Conservation (phyloP, 2,888 invertebrate species). For the Mantis religiosa region DNA sequence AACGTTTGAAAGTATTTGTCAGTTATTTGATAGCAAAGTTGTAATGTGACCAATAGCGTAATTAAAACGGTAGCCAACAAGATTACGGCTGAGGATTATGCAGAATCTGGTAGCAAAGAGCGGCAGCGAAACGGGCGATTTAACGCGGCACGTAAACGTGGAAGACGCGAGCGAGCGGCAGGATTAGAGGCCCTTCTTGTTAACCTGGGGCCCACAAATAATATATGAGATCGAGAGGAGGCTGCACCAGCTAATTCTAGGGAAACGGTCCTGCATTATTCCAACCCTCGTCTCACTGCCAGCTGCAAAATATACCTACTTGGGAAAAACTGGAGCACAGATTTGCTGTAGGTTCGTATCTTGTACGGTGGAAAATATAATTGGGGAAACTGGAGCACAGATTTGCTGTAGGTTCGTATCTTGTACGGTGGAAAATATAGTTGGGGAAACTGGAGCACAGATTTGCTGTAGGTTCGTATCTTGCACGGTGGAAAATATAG, state of each 20-base stretch:
- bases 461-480: too few relatives aligned
- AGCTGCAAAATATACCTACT: too few relatives aligned
- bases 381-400: too few relatives aligned
- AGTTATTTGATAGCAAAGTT: too few relatives aligned
- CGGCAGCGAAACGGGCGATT: background rate
- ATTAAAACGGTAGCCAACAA: background rate
- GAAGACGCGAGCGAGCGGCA: background rate
- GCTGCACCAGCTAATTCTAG: conserved; percentile 6
- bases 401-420: too few relatives aligned
- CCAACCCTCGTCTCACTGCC: conserved; percentile 13
- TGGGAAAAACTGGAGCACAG: too few relatives aligned
- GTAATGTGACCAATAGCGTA: background rate
- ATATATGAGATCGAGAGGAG: conserved; percentile 24
- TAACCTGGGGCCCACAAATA: conserved; percentile 16
- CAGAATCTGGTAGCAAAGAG: background rate
- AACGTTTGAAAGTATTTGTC: too few relatives aligned
- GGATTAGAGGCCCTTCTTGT: conserved; percentile 12
- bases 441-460: too few relatives aligned
- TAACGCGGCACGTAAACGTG: background rate
- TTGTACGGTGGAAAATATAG: too few relatives aligned
- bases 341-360: too few relatives aligned
- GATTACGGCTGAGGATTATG: background rate
- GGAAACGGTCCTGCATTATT: conserved; percentile 26
- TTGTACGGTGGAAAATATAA: too few relatives aligned
- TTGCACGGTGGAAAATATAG: too few relatives aligned